These are phyloP conservation scores for Cuculus canorus DNA, from an alignment of 2,797 vertebrate genomes.

Conservation along the genomic window DNA sequence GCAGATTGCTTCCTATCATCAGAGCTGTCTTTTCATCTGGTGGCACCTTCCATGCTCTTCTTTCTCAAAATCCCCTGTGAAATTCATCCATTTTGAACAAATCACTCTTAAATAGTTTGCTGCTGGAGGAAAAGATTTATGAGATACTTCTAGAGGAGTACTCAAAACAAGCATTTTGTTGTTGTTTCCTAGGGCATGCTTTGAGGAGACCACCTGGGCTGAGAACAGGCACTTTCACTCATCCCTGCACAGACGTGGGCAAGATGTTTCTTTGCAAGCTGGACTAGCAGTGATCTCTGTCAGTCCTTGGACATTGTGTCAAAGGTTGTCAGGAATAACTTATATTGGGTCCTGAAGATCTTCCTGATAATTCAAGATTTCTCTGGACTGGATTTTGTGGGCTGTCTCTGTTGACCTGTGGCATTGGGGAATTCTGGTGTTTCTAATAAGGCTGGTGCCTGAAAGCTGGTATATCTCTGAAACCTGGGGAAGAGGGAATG, in stretches of 20 bases:
- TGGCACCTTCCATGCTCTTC: background rate
- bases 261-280: background rate
- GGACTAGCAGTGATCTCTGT: background rate
- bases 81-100: background rate
- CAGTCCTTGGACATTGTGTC: background rate
- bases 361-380: background rate
- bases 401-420: background rate
- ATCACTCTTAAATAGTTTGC: background rate
- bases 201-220: background rate
- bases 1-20: background rate
- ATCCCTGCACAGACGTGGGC: no score
- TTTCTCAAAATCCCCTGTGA: background rate
- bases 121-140: background rate
- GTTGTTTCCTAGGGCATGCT: background rate
- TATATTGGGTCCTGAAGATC: background rate
- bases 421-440: background rate
- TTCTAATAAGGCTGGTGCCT: background rate
- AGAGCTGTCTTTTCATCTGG: background rate
- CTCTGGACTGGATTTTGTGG: background rate
- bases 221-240: background rate
- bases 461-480: background rate
- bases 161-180: fast-evolving
- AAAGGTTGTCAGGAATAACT: background rate
- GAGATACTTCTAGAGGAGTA: background rate
- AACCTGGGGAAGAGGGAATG: background rate